Evolutionary conservation across 2,888 invertebrate genomes (phyloP), one percentile per base, ranked within the genome.

Genomic region (Orchesella flavescens): DNA sequence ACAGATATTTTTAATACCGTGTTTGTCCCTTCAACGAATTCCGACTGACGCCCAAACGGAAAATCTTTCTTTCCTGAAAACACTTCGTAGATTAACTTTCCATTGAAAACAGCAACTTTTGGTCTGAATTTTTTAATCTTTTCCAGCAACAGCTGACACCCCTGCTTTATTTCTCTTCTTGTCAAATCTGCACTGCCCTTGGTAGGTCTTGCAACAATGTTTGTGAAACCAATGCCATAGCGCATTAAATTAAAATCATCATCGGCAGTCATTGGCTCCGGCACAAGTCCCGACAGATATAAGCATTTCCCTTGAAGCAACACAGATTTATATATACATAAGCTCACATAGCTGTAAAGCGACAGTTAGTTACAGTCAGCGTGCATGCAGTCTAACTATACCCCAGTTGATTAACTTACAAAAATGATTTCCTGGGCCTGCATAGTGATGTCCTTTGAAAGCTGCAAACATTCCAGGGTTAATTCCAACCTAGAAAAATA

Each of bases 401-500:
- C 34, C 34, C 24, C 17, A 65, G 7, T 44, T 12, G 46, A 49
- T 43, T 13, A 68, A 92, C 93, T 93, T 90, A 94, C 98, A 99
- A 92, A 99, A 98, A 92, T 99, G 99, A 92, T 99, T 99, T 65
- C 98, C 98, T 65, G 98, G 98, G 73, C 98, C 98, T 75, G 98
- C 98, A 92, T 99, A 99, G 91, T 99, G 98, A 91, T 98, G 98
- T 1, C 98, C 98, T 91, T 97, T 97, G 92, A 97, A 97, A 87
- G 98, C 98, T 87, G 98, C 98, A 92, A 97, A 97, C 89, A 98
- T 92, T 1, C 98, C 98, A 13, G 98, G 98, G 92, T 99, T 99
- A 89, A 98, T 98, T 88, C 98, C 98, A 92, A 99, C 96, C 98
- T 98, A 92, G 80, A 78, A 82, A 78, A 82, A 78, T 87, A 19